Percentiles rank a stretch among this genome's conserved stretches.
These are phyloP conservation scores for Heliconius ethilla DNA, from an alignment of 2,888 invertebrate genomes.

Conservation along the genomic window DNA sequence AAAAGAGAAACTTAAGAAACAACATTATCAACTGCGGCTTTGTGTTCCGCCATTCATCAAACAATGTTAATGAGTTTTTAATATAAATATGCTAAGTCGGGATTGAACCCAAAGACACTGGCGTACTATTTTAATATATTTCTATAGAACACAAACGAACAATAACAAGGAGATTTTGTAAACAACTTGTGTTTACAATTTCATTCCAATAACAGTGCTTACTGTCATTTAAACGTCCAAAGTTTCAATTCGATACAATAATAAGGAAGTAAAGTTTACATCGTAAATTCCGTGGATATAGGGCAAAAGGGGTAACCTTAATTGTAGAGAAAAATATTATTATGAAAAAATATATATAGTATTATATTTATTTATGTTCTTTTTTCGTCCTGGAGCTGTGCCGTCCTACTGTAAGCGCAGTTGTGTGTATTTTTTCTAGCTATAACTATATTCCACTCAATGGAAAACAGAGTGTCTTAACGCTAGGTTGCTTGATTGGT, in stretches of 20 bases:
- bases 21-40: no score
- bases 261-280: not conserved
- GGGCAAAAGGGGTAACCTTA: not conserved
- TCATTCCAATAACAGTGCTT: not conserved
- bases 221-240: conserved; percentile 5
- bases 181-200: conserved; percentile 10
- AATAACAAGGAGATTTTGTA: not conserved
- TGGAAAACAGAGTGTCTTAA: no score
- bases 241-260: not conserved
- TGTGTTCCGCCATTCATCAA: no score
- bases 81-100: no score
- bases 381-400: no score
- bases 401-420: no score
- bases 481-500: no score
- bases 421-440: no score
- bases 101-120: no score
- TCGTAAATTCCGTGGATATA: not conserved
- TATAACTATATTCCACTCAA: no score
- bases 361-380: not conserved
- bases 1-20: no score
- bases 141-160: not conserved
- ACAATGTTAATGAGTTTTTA: no score
- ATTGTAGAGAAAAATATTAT: not conserved
- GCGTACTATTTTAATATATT: not conserved
- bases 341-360: not conserved